Conservation (phyloP, 1,140 invertebrate species). For the Polypedilum vanderplanki region DNA sequence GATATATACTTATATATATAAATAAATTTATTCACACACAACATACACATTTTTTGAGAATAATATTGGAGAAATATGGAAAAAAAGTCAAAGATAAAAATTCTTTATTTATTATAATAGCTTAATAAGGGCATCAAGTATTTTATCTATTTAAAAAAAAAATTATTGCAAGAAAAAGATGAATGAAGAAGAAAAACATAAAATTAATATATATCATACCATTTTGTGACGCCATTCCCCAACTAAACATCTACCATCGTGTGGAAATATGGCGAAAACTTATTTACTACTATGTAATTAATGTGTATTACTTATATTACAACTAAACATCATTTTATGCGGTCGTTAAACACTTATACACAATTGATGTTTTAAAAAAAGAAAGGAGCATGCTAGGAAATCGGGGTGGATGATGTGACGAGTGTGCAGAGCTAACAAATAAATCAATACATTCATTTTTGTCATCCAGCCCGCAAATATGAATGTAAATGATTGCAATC, state of each 20-base stretch:
- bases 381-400: not conserved
- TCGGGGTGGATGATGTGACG: not conserved
- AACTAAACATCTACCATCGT: not conserved
- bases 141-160: not conserved
- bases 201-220: constrained; percentile 29
- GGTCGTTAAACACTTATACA: not conserved
- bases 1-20: not conserved
- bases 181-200: not conserved
- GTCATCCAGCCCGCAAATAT: constrained; percentile 23
- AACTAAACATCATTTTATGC: not conserved
- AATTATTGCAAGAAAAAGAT: not conserved
- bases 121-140: constrained; percentile 16
- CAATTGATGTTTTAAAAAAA: not conserved
- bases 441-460: constrained; percentile 17
- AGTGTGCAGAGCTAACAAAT: not conserved
- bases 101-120: not conserved
- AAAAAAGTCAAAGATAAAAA: constrained; percentile 1
- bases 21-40: not conserved
- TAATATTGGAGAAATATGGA: constrained; percentile 27
- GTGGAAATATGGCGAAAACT: not conserved
- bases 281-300: not conserved
- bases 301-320: not conserved
- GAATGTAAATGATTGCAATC: constrained; percentile 15
- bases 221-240: not conserved
- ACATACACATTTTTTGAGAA: constrained; percentile 10